Conservation (phyloP, 2,888 invertebrate species). For the Laothoe populi region DNA sequence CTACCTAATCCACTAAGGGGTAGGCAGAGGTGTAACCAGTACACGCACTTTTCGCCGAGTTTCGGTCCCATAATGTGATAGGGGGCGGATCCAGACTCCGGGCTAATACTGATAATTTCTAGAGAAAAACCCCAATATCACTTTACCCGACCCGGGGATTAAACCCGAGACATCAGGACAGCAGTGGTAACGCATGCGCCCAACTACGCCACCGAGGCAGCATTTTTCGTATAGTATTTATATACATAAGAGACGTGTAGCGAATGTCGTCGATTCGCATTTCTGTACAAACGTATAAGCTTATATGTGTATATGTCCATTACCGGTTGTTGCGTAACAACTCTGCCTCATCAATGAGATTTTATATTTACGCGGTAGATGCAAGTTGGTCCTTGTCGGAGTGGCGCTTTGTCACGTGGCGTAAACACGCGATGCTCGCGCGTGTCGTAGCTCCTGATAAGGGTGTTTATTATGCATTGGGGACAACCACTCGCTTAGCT, state of each 20-base stretch:
- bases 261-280: constrained; percentile 25
- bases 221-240: too few relatives aligned
- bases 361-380: constrained; percentile 3
- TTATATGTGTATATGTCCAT: background rate
- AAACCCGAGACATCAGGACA: too few relatives aligned
- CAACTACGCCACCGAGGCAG: too few relatives aligned
- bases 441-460: constrained; percentile 36
- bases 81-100: too few relatives aligned
- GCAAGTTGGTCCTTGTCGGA: constrained; percentile 30
- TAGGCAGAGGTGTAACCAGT: too few relatives aligned
- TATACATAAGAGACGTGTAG: background rate
- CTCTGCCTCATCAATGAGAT: background rate
- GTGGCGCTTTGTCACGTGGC: constrained; percentile 36
- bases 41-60: too few relatives aligned
- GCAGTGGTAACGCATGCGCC: too few relatives aligned
- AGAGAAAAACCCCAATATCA: too few relatives aligned
- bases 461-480: constrained; percentile 64
- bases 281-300: background rate
- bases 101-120: too few relatives aligned
- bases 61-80: too few relatives aligned
- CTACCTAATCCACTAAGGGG: too few relatives aligned
- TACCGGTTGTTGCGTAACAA: constrained; percentile 11
- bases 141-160: too few relatives aligned
- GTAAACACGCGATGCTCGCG: constrained; percentile 41
- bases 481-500: constrained; percentile 43